These are phyloP conservation scores for Coenonympha arcania DNA, from an alignment of 2,888 invertebrate genomes.

Conservation along the genomic window DNA sequence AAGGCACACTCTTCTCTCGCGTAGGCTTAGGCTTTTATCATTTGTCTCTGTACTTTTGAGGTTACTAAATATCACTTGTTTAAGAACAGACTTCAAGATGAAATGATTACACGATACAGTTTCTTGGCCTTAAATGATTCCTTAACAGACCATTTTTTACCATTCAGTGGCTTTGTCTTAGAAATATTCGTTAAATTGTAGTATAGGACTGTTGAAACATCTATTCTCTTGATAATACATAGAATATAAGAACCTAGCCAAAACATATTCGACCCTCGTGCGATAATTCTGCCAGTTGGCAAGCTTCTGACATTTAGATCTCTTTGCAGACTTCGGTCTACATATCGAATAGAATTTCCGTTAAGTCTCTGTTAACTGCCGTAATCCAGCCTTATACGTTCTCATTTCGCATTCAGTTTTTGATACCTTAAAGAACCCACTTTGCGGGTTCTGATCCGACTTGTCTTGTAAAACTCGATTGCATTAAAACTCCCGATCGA, in stretches of 20 bases:
- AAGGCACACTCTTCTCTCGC: too few species aligned
- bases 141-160: background rate
- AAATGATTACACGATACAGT: too few species aligned
- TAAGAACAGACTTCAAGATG: too few species aligned
- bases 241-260: conserved; percentile 25
- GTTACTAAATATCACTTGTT: too few species aligned
- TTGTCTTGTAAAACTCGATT: too few species aligned
- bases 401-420: conserved; percentile 34
- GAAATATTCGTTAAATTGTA: background rate
- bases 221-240: conserved; percentile 15
- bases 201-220: conserved; percentile 7
- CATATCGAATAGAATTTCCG: conserved; percentile 39
- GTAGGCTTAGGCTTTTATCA: too few species aligned
- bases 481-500: too few species aligned
- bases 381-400: conserved; percentile 41
- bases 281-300: conserved; percentile 46
- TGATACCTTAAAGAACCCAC: background rate
- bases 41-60: too few species aligned
- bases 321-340: conserved; percentile 41
- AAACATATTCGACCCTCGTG: conserved; percentile 36
- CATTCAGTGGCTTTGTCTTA: too few species aligned
- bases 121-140: too few species aligned
- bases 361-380: conserved; percentile 48
- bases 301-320: conserved; percentile 45
- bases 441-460: too few species aligned